Base-by-base conservation (phyloP, 1,140 invertebrate species). In the Polypedilum vanderplanki region DNA sequence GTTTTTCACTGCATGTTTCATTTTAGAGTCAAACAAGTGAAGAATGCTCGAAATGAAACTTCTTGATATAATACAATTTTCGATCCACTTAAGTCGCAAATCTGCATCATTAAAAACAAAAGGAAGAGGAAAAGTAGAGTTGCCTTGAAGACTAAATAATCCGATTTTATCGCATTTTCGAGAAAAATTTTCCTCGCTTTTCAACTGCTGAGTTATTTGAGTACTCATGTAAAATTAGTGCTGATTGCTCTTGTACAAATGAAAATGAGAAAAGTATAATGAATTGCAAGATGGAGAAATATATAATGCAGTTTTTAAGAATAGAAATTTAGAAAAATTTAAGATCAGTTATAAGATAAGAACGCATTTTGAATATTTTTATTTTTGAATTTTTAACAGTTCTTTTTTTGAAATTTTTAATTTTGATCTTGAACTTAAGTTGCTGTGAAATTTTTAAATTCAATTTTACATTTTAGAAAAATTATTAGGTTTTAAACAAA, bases 31-130 rank as follows among this genome's bases (percentile, higher is more conserved):
- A 57, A 57, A 57, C 12, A 15, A 57, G 46, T 57, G n/a, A 57
- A 57, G 46, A 57, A n/a, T n/a, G n/a, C 46, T 57, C 46, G 46
- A 57, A 57, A n/a, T n/a, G n/a, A n/a, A 57, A 57, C 46, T 57
- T 57, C 46, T 57, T 57, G 46, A 57, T 12, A 57, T 57, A 57
- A 57, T 57, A 57, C 46, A 57, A 57, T 57, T 57, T 57, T 57
- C 46, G 12, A 57, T 57, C 46, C 46, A 57, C 46, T 57, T 57
- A 57, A 57, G 46, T 57, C 46, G 46, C 46, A 57, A 57, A 57
- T 57, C 46, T 57, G 46, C 46, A 57, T 57, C 46, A 57, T 57
- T 57, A 57, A 57, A 33, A 57, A 57, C 46, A 57, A 57, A 57
- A 57, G 46, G 46, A 57, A 46, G 41, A 46, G 24, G 41, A 46